phyloP scores from a whole-genome alignment of 2,113 vertebrate genomes.

The Microtus montanus region DNA sequence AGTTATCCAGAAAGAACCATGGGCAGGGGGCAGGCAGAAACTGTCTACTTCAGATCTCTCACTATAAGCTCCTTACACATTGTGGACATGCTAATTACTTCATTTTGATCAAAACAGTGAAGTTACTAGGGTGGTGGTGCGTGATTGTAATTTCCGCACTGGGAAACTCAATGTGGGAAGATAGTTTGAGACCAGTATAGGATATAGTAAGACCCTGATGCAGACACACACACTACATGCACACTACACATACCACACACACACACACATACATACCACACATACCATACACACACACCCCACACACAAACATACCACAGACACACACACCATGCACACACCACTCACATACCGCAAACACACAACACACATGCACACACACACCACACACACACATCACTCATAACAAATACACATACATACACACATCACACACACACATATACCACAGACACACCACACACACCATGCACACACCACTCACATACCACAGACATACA shows the following conservation, averaged over 20 bases:
- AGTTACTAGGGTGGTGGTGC: background rate
- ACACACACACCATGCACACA: too few relatives aligned
- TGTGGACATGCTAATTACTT: background rate
- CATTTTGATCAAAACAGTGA: background rate
- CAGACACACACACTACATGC: background rate
- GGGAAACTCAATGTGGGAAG: background rate
- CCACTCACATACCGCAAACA: too few relatives aligned
- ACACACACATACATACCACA: background rate
- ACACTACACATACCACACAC: background rate
- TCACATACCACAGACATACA: too few relatives aligned
- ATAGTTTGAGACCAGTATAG: background rate
- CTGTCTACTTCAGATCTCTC: background rate
- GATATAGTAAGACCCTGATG: background rate
- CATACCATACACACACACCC: too few relatives aligned
- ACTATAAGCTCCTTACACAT: background rate
- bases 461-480: too few relatives aligned
- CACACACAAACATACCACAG: too few relatives aligned
- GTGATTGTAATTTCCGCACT: background rate
- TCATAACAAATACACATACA: too few relatives aligned
- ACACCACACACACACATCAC: too few relatives aligned
- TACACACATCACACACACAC: too few relatives aligned
- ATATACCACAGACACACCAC: too few relatives aligned
- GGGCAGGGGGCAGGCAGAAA: background rate
- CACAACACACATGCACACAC: too few relatives aligned
- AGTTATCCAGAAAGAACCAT: background rate